These are phyloP conservation scores for Panagrolaimus sp. DNA, from an alignment of 1,140 invertebrate species.

Conservation along the genomic window DNA sequence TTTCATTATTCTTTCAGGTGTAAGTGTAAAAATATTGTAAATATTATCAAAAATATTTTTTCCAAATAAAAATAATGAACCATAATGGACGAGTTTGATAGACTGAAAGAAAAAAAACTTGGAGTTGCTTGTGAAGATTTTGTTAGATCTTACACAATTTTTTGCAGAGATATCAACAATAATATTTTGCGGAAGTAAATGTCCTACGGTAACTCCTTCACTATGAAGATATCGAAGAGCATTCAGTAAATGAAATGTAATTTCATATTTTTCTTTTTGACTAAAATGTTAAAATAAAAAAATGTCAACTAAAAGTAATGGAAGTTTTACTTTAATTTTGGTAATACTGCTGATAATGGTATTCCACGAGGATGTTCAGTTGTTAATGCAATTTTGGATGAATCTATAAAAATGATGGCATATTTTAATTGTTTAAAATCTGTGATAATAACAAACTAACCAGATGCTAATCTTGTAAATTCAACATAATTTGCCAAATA, in stretches of 20 bases:
- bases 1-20: neutral
- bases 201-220: constrained; percentile 8
- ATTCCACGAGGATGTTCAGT: constrained; percentile 9
- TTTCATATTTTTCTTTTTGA: neutral
- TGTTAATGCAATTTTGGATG: neutral
- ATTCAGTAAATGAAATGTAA: neutral
- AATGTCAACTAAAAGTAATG: neutral
- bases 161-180: neutral
- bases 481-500: constrained; percentile 13
- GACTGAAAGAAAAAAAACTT: too few species aligned
- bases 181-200: constrained; percentile 8
- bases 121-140: too few species aligned
- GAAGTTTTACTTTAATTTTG: neutral
- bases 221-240: neutral
- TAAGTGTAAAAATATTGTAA: neutral
- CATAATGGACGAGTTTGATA: constrained; percentile 6
- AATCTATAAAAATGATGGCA: neutral
- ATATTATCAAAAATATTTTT: neutral
- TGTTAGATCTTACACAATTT: too few species aligned
- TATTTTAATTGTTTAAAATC: neutral
- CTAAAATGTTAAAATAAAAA: neutral
- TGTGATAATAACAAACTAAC: neutral
- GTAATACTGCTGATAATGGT: neutral
- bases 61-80: neutral
- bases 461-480: constrained; percentile 2